phyloP scores from a whole-genome alignment of 37 sponge, comb jelly and placozoan genomes.

The Ianthella basta region DNA sequence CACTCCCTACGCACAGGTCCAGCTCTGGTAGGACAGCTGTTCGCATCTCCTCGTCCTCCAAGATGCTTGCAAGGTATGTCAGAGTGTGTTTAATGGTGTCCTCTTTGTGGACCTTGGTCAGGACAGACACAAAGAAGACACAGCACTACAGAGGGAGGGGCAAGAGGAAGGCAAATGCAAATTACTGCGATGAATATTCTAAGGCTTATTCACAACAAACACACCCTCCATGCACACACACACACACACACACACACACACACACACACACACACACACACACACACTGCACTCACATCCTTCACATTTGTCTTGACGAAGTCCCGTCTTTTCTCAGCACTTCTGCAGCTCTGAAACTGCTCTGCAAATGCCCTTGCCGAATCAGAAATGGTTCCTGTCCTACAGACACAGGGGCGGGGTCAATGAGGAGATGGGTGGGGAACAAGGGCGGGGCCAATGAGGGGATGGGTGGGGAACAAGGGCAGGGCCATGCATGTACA shows the following conservation, averaged over 20 bases:
- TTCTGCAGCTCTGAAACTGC: too few relatives aligned
- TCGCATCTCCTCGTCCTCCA: conserved; percentile 9
- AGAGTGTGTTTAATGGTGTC: neutral
- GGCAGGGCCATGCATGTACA: neutral
- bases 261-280: too few relatives aligned
- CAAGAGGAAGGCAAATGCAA: neutral
- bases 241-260: too few relatives aligned
- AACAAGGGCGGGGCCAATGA: neutral
- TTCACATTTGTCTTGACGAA: too few relatives aligned
- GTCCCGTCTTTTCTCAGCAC: too few relatives aligned
- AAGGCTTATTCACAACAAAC: too few relatives aligned
- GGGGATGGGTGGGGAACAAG: neutral
- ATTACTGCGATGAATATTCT: too few relatives aligned
- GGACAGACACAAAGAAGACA: neutral
- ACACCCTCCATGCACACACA: too few relatives aligned
- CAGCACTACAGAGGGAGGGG: neutral
- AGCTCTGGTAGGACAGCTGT: neutral
- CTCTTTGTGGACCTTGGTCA: conserved; percentile 8
- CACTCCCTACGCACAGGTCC: conserved; percentile 7
- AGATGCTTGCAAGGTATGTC: neutral
- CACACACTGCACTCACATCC: too few relatives aligned
- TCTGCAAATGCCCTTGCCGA: too few relatives aligned
- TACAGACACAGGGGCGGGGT: neutral
- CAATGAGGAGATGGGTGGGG: neutral
- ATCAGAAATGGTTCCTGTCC: too few relatives aligned